Evolutionary conservation across 1,140 invertebrate species (phyloP).

Genomic region (Teleopsis dalmanni): DNA sequence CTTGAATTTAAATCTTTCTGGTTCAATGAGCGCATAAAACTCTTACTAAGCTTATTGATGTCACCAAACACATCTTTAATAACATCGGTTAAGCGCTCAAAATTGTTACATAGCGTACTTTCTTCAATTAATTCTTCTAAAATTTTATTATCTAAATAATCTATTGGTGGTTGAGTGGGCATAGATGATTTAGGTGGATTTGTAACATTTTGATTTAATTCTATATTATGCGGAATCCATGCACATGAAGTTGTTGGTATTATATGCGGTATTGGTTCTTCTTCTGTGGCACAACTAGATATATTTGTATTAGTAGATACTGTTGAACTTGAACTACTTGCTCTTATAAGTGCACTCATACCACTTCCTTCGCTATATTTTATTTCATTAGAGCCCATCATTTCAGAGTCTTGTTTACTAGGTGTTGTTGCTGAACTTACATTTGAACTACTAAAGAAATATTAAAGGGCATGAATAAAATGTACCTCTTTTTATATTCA

Average conservation of each 20-base stretch:
- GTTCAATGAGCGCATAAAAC: conserved; percentile 42
- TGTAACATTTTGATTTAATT: too few relatives aligned
- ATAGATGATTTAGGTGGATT: conserved; percentile 2
- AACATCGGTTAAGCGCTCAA: conserved; percentile 58
- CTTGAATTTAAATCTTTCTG: conserved; percentile 22
- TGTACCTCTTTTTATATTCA: neutral
- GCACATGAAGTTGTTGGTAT: neutral
- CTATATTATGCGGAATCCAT: neutral
- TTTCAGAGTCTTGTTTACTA: conserved; percentile 26
- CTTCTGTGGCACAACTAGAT: conserved; percentile 6
- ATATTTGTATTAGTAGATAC: conserved; percentile 8
- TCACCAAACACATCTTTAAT: conserved; percentile 66
- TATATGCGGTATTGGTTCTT: neutral
- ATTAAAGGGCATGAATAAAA: conserved; percentile 1
- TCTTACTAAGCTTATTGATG: conserved; percentile 60
- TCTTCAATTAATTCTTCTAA: conserved; percentile 57
- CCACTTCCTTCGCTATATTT: conserved; percentile 12
- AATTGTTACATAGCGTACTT: conserved; percentile 56
- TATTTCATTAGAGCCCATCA: conserved; percentile 28
- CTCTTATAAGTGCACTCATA: conserved; percentile 20
- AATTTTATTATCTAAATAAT: conserved; percentile 59
- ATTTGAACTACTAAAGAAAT: conserved; percentile 5
- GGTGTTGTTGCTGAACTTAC: neutral
- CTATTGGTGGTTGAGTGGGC: conserved; percentile 24
- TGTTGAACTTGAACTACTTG: conserved; percentile 4